phyloP scores from a whole-genome alignment of 2,888 invertebrate genomes.

The Orthonevra nobilis region DNA sequence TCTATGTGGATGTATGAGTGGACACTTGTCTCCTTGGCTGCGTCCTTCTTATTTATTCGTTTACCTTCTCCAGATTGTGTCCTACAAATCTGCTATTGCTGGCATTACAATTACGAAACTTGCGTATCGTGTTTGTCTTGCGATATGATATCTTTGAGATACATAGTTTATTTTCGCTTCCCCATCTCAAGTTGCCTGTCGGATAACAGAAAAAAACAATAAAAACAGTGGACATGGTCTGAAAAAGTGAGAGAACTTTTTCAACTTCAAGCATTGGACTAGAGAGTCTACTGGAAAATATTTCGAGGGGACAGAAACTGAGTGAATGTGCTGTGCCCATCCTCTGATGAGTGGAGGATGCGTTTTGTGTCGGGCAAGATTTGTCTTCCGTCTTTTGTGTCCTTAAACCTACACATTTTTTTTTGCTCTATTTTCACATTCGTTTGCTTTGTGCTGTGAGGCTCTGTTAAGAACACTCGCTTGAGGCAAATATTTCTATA shows the following conservation, averaged over 20 bases:
- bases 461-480: slow-evolving; percentile 9
- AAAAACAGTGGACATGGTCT: slow-evolving; percentile 54
- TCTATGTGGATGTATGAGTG: slow-evolving; percentile 8
- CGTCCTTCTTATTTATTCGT: slow-evolving; percentile 22
- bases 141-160: slow-evolving; percentile 55
- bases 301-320: background rate
- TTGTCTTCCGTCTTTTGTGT: slow-evolving; percentile 59
- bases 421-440: slow-evolving; percentile 36
- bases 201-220: slow-evolving; percentile 17
- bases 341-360: slow-evolving; percentile 5
- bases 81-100: slow-evolving; percentile 56
- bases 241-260: slow-evolving; percentile 22
- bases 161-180: slow-evolving; percentile 5
- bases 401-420: slow-evolving; percentile 19
- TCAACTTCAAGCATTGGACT: too few relatives aligned
- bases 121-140: slow-evolving; percentile 60
- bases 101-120: slow-evolving; percentile 66
- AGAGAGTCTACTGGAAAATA: slow-evolving; percentile 11
- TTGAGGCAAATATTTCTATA: slow-evolving; percentile 39
- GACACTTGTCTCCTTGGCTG: slow-evolving; percentile 30
- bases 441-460: slow-evolving; percentile 21
- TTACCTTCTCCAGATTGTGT: slow-evolving; percentile 17
- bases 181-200: slow-evolving; percentile 1
- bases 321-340: background rate
- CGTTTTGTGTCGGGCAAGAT: slow-evolving; percentile 37